A percentile compares a stretch with the other conserved stretches of the same genome.
Evolutionary conservation across 2,888 invertebrate genomes (phyloP).

Genomic region (Aporophyla nigra): DNA sequence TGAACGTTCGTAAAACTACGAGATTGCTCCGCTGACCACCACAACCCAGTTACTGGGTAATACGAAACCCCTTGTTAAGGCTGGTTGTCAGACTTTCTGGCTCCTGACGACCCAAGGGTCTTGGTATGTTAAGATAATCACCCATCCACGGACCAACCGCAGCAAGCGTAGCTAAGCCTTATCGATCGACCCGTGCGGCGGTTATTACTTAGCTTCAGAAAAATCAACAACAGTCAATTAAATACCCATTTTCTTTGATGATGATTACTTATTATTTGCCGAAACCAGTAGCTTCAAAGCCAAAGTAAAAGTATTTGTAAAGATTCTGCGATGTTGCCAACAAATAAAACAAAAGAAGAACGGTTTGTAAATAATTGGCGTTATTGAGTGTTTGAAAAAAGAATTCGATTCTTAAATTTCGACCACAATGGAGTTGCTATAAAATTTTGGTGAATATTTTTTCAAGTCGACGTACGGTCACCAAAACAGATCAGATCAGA

Average conservation of each 20-base stretch:
- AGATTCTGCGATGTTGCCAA: constrained; percentile 53
- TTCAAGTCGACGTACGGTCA: no score
- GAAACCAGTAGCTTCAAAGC: constrained; percentile 68
- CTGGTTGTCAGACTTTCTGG: no score
- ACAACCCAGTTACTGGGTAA: no score
- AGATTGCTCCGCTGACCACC: no score
- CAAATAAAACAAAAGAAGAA: constrained; percentile 49
- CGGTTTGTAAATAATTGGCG: constrained; percentile 20
- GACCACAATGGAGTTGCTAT: neutral
- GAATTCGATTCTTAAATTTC: constrained; percentile 8
- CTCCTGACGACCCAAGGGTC: no score
- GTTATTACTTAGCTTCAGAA: neutral
- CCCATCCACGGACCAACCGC: no score
- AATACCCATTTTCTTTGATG: constrained; percentile 54
- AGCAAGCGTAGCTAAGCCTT: no score
- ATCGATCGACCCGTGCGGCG: no score
- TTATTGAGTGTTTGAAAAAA: constrained; percentile 11
- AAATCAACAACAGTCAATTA: constrained; percentile 4
- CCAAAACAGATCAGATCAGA: no score
- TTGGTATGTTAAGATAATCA: no score
- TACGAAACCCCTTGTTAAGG: no score
- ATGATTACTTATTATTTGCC: constrained; percentile 57
- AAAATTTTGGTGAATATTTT: neutral
- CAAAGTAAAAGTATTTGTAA: constrained; percentile 59
- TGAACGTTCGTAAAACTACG: no score